Base-by-base conservation (phyloP, 1,140 invertebrate genomes). In the Drosophila pectinifera region DNA sequence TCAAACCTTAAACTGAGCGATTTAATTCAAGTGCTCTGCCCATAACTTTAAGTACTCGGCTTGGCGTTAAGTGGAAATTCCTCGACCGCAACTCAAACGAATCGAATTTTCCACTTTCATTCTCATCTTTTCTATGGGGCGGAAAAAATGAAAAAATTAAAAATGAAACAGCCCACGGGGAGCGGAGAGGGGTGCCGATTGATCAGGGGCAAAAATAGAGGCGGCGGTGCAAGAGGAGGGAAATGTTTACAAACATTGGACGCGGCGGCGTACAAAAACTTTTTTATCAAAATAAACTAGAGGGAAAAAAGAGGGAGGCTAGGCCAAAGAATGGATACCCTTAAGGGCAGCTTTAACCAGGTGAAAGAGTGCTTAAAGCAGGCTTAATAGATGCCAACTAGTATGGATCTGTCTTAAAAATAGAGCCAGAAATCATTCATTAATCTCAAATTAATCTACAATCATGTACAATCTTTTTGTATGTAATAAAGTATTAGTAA, bases 211-310 rank as follows among this genome's bases (percentile, higher is more conserved):
- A n/a, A 5, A 26, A 14, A 48, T 18, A 20, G 31, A 4, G 54
- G 18, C 36, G 18, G 14, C 0, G 48, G 16, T 18, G 31, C 18
- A 18, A 18, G 48, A 34, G 28, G 4, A 38, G 51, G 11, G 58
- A 59, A 26, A 59, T 63, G 62, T 68, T 76, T 76, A 76, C 63
- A 76, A 76, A 76, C 61, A 76, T 68, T 59, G 36, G 5, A 76
- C 16, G 64, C 26, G 73, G 36, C 26, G 73, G 36, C 54, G 16
- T 22, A 34, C 51, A 56, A 67, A 56, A 57, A 20, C 36, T 58
- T 76, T 41, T 57, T 26, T 64, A 39, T 16, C 10, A 20, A 76
- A 76, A 76, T 67, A 76, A 76, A 67, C 73, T 67, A 22, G 5
- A 28, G 16, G 41, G 1, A 43, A 16, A 28, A 18, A 43, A 55